phyloP scores from a whole-genome alignment of 2,888 invertebrate genomes.

The Hypolimnas misippus region DNA sequence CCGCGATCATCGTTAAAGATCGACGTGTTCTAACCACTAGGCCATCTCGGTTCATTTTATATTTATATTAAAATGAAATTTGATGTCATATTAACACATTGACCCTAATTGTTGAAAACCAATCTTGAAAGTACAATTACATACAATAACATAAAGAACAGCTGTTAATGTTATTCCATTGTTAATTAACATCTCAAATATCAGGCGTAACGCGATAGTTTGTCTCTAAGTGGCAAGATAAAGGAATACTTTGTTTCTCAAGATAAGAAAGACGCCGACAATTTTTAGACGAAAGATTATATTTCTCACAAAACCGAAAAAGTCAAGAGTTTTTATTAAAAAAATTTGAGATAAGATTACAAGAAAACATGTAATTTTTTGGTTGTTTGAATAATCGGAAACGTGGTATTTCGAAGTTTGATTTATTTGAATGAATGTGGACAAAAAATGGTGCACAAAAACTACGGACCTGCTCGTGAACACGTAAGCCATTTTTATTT shows the following conservation, averaged over 20 bases:
- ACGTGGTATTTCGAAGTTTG: neutral
- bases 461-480: neutral
- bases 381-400: neutral
- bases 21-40: too few species aligned
- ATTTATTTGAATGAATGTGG: neutral
- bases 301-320: slow-evolving; percentile 5
- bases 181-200: slow-evolving; percentile 40
- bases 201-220: slow-evolving; percentile 41
- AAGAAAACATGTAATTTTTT: neutral
- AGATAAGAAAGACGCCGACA: slow-evolving; percentile 34
- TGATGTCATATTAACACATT: neutral
- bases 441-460: neutral
- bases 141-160: slow-evolving; percentile 3
- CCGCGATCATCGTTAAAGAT: too few species aligned
- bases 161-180: slow-evolving; percentile 25
- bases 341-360: slow-evolving; percentile 11
- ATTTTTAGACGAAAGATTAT: slow-evolving; percentile 28
- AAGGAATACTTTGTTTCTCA: slow-evolving; percentile 31
- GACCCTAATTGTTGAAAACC: neutral
- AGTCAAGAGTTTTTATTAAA: too few species aligned
- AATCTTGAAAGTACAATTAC: neutral
- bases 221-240: slow-evolving; percentile 33
- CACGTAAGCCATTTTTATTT: neutral
- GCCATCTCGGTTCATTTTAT: too few species aligned
- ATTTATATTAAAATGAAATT: too few species aligned